These are phyloP conservation scores for Chrysodeixis includens DNA, from an alignment of 2,888 invertebrate species.

Conservation along the genomic window DNA sequence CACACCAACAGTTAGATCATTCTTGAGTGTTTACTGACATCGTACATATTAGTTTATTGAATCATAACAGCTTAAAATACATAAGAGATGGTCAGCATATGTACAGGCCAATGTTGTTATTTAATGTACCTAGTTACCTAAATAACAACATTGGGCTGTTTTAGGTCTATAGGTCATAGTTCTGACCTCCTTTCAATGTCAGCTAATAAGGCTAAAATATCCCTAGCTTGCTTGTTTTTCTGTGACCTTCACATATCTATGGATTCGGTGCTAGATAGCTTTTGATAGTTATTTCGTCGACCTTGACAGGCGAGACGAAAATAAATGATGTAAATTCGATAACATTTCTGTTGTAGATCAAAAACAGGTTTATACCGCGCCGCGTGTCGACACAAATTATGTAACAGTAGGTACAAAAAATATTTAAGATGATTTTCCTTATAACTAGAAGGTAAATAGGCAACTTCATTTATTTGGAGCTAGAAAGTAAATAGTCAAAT, in stretches of 20 bases:
- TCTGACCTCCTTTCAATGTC: too few species aligned
- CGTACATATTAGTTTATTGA: background rate
- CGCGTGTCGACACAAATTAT: background rate
- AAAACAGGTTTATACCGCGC: background rate
- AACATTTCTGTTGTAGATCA: conserved; percentile 2
- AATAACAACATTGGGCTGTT: too few species aligned
- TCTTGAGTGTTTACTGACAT: background rate
- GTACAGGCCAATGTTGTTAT: too few species aligned
- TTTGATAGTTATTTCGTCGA: background rate
- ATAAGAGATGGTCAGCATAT: too few species aligned
- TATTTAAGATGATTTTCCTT: too few species aligned
- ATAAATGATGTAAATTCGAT: conserved; percentile 5
- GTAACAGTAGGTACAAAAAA: too few species aligned
- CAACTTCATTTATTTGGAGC: too few species aligned
- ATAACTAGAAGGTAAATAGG: too few species aligned
- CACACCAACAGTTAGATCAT: background rate
- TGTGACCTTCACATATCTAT: background rate
- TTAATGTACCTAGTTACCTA: too few species aligned
- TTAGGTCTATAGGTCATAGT: too few species aligned
- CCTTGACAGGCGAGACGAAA: background rate
- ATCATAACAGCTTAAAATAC: too few species aligned
- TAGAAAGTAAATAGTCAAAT: too few species aligned
- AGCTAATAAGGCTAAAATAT: background rate
- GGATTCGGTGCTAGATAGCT: background rate
- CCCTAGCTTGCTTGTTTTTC: background rate